Evolutionary conservation across 2,797 vertebrate genomes (phyloP), one percentile per base, ranked within the genome.

Genomic region (Myotis vivesi): DNA sequence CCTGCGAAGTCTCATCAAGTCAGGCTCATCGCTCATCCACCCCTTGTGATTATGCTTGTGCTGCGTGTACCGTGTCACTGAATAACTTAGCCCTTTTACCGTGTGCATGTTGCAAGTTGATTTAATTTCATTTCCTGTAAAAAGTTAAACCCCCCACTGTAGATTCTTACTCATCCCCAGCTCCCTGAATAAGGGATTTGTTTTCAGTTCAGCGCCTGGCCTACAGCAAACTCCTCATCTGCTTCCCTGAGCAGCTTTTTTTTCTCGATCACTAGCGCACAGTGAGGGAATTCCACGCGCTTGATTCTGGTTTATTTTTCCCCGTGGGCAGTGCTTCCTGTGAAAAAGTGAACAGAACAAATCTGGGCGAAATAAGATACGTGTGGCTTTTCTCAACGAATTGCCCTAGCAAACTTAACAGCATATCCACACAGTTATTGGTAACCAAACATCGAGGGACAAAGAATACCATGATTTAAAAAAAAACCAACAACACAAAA

Each of bases 391-490:
- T 73, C 66, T 87, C 4, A 28, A 51, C 49, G 33, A 28, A 75
- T 68, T 11, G 3, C 62, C 0, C 0, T 19, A 64, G 95, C 95
- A 97, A 97, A 96, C 97, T 97, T 97, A 94, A 94, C 81, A 89
- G 81, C 96, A 97, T 91, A 94, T 97, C 96, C 94, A 94, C 91
- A 9, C 86, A 91, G 91, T 95, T 92, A 77, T 87, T 96, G 96
- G 96, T 96, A 97, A 89, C 93, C 84, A 49, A 89, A 91, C 44
- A 2, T 10, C 62, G 76, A 97, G 95, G 0, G 92, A 94, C 85
- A 5, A 79, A 69, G 75, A 57, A 69, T 59, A 33, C 36, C 6
- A 7, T 2, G 17, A 38, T 41, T 92, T 80, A 2, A 51, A 84
- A 41, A 41, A 10, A 44, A 44, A 38, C 4, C 41, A 10, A 10